phyloP scores from a whole-genome alignment of 1,140 invertebrate species.

The Cherax quadricarinatus region DNA sequence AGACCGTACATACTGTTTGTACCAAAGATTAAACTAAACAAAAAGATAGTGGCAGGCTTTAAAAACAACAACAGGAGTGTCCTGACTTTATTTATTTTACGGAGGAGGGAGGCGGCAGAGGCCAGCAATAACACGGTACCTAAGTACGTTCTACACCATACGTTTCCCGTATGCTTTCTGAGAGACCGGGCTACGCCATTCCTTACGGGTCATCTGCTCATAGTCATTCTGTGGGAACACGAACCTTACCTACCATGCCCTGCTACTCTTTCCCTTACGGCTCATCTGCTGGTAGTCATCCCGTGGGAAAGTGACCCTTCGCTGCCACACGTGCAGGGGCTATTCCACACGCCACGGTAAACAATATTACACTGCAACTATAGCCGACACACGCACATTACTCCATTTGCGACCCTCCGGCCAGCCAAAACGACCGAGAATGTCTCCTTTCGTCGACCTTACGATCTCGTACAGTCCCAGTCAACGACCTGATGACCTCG shows the following conservation, averaged over 20 bases:
- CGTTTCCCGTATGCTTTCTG: not conserved
- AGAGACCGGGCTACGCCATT: not conserved
- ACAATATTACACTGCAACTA: not conserved
- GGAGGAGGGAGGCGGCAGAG: not conserved
- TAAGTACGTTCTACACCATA: not conserved
- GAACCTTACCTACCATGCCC: no score
- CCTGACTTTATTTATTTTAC: not conserved
- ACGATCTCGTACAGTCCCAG: not conserved
- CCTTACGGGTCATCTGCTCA: not conserved
- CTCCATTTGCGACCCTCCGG: not conserved
- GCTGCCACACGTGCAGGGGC: not conserved
- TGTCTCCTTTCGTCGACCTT: not conserved
- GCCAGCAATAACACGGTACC: not conserved
- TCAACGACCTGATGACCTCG: conserved; percentile 1
- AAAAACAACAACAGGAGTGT: not conserved
- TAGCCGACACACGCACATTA: not conserved
- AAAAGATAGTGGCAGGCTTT: not conserved
- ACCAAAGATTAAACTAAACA: not conserved
- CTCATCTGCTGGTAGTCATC: no score
- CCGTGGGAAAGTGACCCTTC: not conserved
- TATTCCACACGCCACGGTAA: not conserved
- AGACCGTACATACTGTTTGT: not conserved
- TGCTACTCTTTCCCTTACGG: no score
- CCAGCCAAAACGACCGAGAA: not conserved
- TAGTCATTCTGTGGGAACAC: not conserved